Evolutionary conservation across 2,797 vertebrate species (phyloP).

Genomic region (Echeneis naucrates): DNA sequence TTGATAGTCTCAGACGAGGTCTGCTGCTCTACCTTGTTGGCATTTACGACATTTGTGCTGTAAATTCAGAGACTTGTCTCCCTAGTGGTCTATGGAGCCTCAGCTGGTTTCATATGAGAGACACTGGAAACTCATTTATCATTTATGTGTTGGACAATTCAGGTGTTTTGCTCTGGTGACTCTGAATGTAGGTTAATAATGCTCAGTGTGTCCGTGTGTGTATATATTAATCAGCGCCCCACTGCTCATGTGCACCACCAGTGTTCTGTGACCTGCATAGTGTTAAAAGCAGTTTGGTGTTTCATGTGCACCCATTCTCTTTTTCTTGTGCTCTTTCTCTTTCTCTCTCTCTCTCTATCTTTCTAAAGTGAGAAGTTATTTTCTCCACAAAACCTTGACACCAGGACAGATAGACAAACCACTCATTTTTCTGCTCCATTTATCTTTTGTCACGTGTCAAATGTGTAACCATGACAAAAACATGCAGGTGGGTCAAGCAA

Average conservation of each 20-base stretch:
- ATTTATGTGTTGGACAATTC: conserved; percentile 35
- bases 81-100: conserved; percentile 11
- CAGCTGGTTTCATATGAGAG: conserved; percentile 28
- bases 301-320: conserved; percentile 13
- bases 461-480: conserved; percentile 25
- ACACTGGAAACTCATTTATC: conserved; percentile 38
- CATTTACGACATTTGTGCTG: neutral
- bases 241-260: conserved; percentile 14
- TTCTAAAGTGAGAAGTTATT: conserved; percentile 37
- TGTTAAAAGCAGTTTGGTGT: conserved; percentile 69
- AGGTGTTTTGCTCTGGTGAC: conserved; percentile 38
- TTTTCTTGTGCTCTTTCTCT: neutral
- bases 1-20: neutral
- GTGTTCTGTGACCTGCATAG: conserved; percentile 39
- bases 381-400: conserved; percentile 30
- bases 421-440: conserved; percentile 47
- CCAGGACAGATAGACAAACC: conserved; percentile 48
- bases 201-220: neutral
- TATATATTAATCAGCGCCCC: conserved; percentile 16
- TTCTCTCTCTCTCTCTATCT: neutral
- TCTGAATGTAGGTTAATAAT: conserved; percentile 25
- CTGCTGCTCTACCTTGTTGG: neutral
- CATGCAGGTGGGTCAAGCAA: neutral
- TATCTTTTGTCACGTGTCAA: conserved; percentile 48
- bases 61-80: neutral